These are phyloP conservation scores for Sisyra nigra DNA, from an alignment of 2,888 invertebrate genomes.

Conservation along the genomic window DNA sequence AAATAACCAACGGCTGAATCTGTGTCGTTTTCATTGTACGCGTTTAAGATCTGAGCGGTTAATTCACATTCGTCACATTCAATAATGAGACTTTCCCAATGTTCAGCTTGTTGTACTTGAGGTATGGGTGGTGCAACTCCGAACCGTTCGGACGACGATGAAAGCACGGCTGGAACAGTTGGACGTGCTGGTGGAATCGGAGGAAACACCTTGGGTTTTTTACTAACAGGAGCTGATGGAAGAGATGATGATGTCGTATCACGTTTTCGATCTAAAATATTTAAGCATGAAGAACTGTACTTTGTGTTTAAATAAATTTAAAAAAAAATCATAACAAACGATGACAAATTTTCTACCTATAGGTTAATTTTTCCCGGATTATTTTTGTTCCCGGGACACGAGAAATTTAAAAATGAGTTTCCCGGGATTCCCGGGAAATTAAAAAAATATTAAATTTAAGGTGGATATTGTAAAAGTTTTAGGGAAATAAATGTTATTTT, in stretches of 20 bases:
- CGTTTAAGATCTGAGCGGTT: slow-evolving; percentile 55
- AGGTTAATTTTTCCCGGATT: no score
- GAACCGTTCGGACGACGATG: slow-evolving; percentile 20
- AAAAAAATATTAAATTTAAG: no score
- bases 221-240: slow-evolving; percentile 37
- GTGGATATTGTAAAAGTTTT: no score
- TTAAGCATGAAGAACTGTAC: neutral
- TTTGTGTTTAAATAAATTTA: no score
- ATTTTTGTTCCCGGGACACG: no score
- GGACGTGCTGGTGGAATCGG: slow-evolving; percentile 23
- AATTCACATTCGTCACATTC: slow-evolving; percentile 71
- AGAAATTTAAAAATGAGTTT: no score
- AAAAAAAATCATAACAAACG: no score
- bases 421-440: no score
- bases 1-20: slow-evolving; percentile 63
- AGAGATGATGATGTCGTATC: slow-evolving; percentile 38
- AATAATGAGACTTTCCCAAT: slow-evolving; percentile 55
- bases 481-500: no score
- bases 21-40: slow-evolving; percentile 61
- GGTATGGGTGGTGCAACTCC: slow-evolving; percentile 22
- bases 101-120: slow-evolving; percentile 23
- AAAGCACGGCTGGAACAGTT: slow-evolving; percentile 18
- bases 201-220: slow-evolving; percentile 36
- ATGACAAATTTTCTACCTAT: no score
- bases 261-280: slow-evolving; percentile 46